Base-by-base conservation (phyloP, 2,113 vertebrate genomes). In the cat (Felis catus) region DNA sequence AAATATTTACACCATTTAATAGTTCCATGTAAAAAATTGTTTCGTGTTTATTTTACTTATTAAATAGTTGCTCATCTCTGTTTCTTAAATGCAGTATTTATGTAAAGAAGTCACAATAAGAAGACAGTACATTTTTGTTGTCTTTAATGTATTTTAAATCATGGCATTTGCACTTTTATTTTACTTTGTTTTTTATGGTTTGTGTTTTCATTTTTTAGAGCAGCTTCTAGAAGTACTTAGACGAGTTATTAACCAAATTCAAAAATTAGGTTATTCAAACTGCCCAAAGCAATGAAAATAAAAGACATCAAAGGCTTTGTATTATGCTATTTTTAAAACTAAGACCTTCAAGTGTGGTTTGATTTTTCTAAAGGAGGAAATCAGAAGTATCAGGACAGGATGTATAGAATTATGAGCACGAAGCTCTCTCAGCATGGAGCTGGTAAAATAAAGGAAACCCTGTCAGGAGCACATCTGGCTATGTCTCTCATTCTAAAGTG, bases 1-100 rank as follows among this genome's bases (percentile, higher is more conserved):
- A 98, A 98, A 98, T 98, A 98, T 98, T 98, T 98, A 94, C 19
- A 96, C 39, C 74, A 76, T 96, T 98, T 97, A 98, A 98, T 98
- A 97, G 93, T 87, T 97, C 82, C 16, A 10, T 78, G 74, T 48
- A 48, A 48, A 78, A 74, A 98, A 98, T 98, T 97, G 92, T 85
- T 96, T 84, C 14, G 7, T 88, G 68, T 97, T 98, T 98, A 97
- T 95, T 98, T 98, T 97, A 96, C 25, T 74, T 10, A 27, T 97
- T 95, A 97, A 98, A 97, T 98, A 98, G 98, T 98, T 98, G 31
- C 68, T 94, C 14, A 68, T 41, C n/a, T 83, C 48, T 78, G 55
- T 96, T 95, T 98, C 97, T 98, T 98, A 96, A 98, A 95, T 33
- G 78, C 2, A n/a, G 3, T 7, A 31, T 94, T 97, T 95, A 80